Conservation (phyloP, 2,888 invertebrate genomes). For the Caradrina clavipalpis region DNA sequence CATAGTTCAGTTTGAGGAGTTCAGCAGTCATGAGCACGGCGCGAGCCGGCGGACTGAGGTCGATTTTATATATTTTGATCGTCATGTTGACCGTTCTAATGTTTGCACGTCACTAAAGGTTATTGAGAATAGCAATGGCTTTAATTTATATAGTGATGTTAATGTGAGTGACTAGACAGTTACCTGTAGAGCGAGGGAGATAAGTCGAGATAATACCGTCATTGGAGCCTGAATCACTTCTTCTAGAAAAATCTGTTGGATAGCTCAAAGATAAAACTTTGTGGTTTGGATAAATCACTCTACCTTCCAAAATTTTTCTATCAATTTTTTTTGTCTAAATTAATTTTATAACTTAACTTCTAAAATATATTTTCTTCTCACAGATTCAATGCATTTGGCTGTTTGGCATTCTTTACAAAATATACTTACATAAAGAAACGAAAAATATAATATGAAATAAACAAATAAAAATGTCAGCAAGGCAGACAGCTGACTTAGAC, state of each 20-base stretch:
- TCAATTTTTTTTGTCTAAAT: too few relatives aligned
- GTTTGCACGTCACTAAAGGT: slow-evolving; percentile 10
- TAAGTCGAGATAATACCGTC: slow-evolving; percentile 3
- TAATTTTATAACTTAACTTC: too few relatives aligned
- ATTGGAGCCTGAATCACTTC: not conserved
- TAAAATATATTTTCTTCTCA: too few relatives aligned
- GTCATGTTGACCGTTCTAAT: slow-evolving; percentile 62
- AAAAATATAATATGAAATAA: too few relatives aligned
- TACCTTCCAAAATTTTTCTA: too few relatives aligned
- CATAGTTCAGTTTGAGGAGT: slow-evolving; percentile 67
- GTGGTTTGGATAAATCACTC: too few relatives aligned
- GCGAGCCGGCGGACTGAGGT: slow-evolving; percentile 71
- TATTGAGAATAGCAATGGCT: not conserved
- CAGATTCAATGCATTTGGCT: too few relatives aligned
- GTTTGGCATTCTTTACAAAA: too few relatives aligned
- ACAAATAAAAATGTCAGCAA: too few relatives aligned
- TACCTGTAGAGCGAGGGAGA: slow-evolving; percentile 1
- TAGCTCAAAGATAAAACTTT: not conserved
- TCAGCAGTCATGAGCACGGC: slow-evolving; percentile 70
- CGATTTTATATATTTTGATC: slow-evolving; percentile 67
- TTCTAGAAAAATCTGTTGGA: not conserved
- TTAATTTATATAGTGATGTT: slow-evolving; percentile 7
- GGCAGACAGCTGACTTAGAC: too few relatives aligned
- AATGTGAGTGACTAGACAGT: slow-evolving; percentile 9
- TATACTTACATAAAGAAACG: too few relatives aligned